phyloP scores from a whole-genome alignment of 2,888 invertebrate genomes.

The Tenodera sinensis region DNA sequence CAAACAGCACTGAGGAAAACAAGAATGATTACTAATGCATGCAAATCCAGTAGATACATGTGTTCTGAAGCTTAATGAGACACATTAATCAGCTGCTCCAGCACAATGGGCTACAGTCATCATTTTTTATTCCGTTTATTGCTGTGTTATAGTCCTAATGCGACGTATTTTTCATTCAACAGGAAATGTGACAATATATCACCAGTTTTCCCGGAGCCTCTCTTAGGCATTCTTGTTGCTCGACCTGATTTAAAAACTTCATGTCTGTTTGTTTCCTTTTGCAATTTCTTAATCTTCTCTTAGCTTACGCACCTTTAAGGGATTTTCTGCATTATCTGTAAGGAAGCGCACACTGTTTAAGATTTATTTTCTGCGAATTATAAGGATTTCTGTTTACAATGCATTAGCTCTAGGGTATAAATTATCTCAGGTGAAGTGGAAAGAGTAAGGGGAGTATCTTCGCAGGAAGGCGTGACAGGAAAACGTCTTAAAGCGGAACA shows the following conservation, averaged over 20 bases:
- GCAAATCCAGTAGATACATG: neutral
- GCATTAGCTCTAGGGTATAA: neutral
- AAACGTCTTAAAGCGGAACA: neutral
- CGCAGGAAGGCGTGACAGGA: neutral
- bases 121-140: neutral
- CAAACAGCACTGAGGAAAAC: neutral
- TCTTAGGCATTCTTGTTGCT: neutral
- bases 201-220: neutral
- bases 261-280: neutral
- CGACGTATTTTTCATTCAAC: neutral
- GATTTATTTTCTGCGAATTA: neutral
- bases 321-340: neutral
- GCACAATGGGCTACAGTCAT: neutral
- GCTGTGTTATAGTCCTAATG: neutral
- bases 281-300: neutral
- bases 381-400: neutral
- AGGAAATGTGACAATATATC: neutral
- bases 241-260: neutral
- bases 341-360: neutral
- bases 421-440: neutral
- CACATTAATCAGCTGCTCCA: neutral
- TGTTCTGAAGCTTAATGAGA: neutral
- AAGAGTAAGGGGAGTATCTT: neutral
- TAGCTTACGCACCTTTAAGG: neutral
- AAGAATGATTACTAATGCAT: neutral